Conservation (phyloP, 1,140 invertebrate species). For the Mylabris phalerata region DNA sequence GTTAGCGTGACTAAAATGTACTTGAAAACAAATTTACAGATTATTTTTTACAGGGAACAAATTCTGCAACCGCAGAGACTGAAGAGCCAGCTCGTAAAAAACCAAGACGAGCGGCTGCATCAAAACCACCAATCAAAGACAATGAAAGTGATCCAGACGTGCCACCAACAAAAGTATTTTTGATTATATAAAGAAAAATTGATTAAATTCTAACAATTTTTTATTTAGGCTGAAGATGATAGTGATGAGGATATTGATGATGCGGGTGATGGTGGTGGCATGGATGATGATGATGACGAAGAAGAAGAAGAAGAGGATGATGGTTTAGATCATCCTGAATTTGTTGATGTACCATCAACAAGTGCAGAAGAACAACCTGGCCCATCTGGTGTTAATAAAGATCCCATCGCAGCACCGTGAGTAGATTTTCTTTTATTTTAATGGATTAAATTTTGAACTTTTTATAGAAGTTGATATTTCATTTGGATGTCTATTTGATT, state of each 20-base stretch:
- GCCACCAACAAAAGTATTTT: conserved; percentile 9
- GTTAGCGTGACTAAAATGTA: too few species aligned
- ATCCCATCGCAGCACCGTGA: conserved; percentile 51
- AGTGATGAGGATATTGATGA: conserved; percentile 24
- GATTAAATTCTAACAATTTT: background rate
- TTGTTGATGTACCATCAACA: conserved; percentile 45
- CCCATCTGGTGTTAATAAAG: conserved; percentile 49
- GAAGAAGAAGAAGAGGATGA: conserved; percentile 17
- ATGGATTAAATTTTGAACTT: background rate
- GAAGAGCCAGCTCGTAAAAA: conserved; percentile 32
- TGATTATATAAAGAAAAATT: background rate
- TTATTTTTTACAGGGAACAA: too few species aligned
- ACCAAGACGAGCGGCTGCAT: conserved; percentile 28
- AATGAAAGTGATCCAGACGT: conserved; percentile 6
- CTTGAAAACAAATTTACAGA: too few species aligned
- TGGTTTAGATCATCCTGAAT: conserved; percentile 38
- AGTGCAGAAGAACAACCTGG: conserved; percentile 49
- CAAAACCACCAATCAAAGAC: conserved; percentile 20
- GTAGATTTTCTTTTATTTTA: conserved; percentile 39
- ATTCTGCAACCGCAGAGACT: background rate
- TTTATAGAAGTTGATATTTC: conserved; percentile 3
- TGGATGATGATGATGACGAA: conserved; percentile 25
- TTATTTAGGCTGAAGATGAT: conserved; percentile 32
- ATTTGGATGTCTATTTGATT: conserved; percentile 3
- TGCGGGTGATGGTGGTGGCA: conserved; percentile 14